phyloP scores from a whole-genome alignment of 2,888 invertebrate genomes.

The Cheilosia variabilis region DNA sequence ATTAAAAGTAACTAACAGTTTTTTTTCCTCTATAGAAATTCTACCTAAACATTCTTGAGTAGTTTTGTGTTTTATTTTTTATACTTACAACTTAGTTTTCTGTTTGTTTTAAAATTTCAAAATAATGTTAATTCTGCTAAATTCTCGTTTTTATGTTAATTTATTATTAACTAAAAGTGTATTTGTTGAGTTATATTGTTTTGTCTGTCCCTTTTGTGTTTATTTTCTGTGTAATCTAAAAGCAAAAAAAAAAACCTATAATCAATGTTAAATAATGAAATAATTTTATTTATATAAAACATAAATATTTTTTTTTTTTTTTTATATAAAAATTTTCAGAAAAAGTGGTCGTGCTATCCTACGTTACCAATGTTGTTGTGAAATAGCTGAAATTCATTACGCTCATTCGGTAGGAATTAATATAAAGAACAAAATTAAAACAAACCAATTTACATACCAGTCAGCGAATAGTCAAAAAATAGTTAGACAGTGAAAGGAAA shows the following conservation, averaged over 20 bases:
- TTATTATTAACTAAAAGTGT: constrained; percentile 32
- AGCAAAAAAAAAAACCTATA: constrained; percentile 31
- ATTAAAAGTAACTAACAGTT: constrained; percentile 20
- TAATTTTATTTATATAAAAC: constrained; percentile 69
- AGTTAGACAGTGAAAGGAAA: constrained; percentile 38
- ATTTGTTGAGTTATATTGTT: constrained; percentile 26
- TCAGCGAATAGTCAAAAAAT: constrained; percentile 23
- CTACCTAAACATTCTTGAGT: constrained; percentile 7
- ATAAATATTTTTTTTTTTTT: constrained; percentile 62
- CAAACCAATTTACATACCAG: constrained; percentile 33
- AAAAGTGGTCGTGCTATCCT: constrained; percentile 84
- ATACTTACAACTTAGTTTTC: constrained; percentile 10
- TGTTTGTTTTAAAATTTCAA: background rate
- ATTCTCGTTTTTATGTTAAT: constrained; percentile 31
- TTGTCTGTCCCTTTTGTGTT: constrained; percentile 61
- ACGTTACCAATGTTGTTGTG: constrained; percentile 84
- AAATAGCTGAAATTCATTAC: constrained; percentile 84
- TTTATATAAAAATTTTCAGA: constrained; percentile 82
- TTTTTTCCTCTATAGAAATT: constrained; percentile 22
- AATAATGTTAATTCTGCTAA: constrained; percentile 27
- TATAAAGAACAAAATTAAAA: constrained; percentile 67
- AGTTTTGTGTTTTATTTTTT: constrained; percentile 24
- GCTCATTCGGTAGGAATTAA: constrained; percentile 84
- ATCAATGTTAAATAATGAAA: constrained; percentile 73
- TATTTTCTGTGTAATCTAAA: constrained; percentile 11